Percentiles rank a stretch among this genome's conserved stretches.
Evolutionary conservation across 2,888 invertebrate species (phyloP).

Genomic region (Drosophila infuscata): DNA sequence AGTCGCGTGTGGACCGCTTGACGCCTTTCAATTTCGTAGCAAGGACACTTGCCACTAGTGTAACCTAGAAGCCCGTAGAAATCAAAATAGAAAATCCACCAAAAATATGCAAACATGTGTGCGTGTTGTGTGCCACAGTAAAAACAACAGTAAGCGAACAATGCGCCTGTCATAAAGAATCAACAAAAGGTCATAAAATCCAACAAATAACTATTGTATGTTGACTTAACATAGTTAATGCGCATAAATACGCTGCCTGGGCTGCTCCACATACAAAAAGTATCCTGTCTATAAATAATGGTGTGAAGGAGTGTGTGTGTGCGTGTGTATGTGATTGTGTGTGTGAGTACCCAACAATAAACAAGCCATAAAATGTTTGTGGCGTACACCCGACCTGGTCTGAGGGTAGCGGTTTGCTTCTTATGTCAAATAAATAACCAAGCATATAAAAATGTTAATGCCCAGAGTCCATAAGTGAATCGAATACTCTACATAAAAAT

Average conservation of each 20-base stretch:
- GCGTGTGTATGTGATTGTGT: constrained; percentile 1
- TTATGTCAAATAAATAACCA: constrained; percentile 67
- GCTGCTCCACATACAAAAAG: constrained; percentile 1
- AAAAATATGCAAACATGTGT: constrained; percentile 13
- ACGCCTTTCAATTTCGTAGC: constrained; percentile 55
- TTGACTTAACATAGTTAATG: constrained; percentile 76
- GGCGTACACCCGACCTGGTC: constrained; percentile 47
- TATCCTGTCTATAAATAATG: constrained; percentile 35
- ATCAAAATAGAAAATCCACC: constrained; percentile 4
- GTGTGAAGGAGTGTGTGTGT: not conserved
- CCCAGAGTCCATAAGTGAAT: constrained; percentile 15
- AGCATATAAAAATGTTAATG: constrained; percentile 33
- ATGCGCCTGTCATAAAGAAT: constrained; percentile 54
- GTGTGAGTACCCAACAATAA: constrained; percentile 58
- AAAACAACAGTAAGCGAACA: constrained; percentile 38
- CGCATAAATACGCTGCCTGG: constrained; percentile 52
- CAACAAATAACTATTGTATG: constrained; percentile 64
- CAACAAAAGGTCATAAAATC: constrained; percentile 68
- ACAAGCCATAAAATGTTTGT: constrained; percentile 72
- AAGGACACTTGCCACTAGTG: constrained; percentile 61
- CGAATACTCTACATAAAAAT: constrained; percentile 26
- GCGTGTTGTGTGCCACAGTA: constrained; percentile 9
- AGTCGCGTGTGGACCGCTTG: constrained; percentile 59
- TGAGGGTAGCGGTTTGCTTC: constrained; percentile 33
- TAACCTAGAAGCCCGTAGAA: constrained; percentile 46